A percentile compares a stretch with the other conserved stretches of the same genome.
These are phyloP conservation scores for Poicephalus meyeri DNA, from an alignment of 2,113 vertebrate species.

Conservation along the genomic window DNA sequence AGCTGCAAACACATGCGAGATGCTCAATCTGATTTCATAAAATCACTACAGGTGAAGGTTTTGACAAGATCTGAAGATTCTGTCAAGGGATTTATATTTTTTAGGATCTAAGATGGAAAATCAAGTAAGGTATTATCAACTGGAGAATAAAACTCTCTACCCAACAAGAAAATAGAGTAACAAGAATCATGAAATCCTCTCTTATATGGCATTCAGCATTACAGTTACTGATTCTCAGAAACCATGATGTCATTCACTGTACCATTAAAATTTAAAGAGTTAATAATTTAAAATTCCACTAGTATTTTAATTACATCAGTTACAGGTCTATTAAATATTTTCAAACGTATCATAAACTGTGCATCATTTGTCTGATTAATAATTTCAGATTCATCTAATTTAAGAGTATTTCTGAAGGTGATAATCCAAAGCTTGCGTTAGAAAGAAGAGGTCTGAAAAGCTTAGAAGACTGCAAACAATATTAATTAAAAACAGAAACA, in stretches of 20 bases:
- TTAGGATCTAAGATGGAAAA: background rate
- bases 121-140: background rate
- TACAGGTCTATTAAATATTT: background rate
- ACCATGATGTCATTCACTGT: background rate
- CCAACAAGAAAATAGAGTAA: background rate
- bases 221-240: background rate
- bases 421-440: background rate
- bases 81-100: background rate
- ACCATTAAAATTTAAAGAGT: background rate
- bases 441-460: background rate
- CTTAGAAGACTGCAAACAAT: background rate
- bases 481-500: slow-evolving; percentile 15
- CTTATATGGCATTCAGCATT: background rate
- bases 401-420: background rate
- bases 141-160: background rate
- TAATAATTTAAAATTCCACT: background rate
- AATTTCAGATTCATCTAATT: background rate
- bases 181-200: background rate
- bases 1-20: background rate
- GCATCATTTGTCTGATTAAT: background rate
- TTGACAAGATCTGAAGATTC: background rate
- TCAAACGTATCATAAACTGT: background rate
- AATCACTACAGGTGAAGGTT: background rate
- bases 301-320: background rate
- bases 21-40: background rate